Evolutionary conservation across 1,140 invertebrate genomes (phyloP).

Genomic region (Diachasma alloeum): DNA sequence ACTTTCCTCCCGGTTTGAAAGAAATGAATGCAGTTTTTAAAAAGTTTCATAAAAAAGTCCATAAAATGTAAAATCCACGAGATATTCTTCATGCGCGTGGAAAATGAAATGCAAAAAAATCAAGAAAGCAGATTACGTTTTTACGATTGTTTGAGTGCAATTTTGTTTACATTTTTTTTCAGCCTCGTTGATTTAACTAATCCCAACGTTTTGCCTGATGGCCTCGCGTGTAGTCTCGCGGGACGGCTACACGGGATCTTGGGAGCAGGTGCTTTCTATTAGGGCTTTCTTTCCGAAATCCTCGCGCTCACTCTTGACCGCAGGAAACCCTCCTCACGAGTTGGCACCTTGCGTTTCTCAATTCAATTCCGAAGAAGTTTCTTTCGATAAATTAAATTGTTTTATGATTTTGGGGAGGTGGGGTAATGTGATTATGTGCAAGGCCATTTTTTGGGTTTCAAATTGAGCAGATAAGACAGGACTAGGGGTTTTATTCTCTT

Average conservation of each 20-base stretch:
- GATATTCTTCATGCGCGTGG: background rate
- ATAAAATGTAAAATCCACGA: background rate
- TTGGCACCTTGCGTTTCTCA: slow-evolving; percentile 1
- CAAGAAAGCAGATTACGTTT: background rate
- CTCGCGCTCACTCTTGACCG: background rate
- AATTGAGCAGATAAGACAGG: background rate
- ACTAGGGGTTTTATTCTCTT: background rate
- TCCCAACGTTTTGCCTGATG: background rate
- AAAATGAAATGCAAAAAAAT: background rate
- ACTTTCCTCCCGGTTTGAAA: too few relatives aligned
- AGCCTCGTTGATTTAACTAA: slow-evolving; percentile 3
- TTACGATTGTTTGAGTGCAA: background rate
- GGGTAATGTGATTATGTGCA: background rate
- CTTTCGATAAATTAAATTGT: background rate
- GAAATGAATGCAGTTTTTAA: too few relatives aligned
- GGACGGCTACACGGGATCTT: too few relatives aligned
- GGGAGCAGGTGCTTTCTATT: background rate
- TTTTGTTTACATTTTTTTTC: slow-evolving; percentile 1
- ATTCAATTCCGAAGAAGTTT: background rate
- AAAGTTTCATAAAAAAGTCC: too few relatives aligned
- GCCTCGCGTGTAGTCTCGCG: background rate
- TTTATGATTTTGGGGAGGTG: background rate
- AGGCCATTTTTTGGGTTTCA: background rate
- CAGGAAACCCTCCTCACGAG: background rate
- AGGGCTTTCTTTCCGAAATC: background rate